Evolutionary conservation across 1,140 invertebrate species (phyloP).

Genomic region (Aphaenogaster ashmeadi): DNA sequence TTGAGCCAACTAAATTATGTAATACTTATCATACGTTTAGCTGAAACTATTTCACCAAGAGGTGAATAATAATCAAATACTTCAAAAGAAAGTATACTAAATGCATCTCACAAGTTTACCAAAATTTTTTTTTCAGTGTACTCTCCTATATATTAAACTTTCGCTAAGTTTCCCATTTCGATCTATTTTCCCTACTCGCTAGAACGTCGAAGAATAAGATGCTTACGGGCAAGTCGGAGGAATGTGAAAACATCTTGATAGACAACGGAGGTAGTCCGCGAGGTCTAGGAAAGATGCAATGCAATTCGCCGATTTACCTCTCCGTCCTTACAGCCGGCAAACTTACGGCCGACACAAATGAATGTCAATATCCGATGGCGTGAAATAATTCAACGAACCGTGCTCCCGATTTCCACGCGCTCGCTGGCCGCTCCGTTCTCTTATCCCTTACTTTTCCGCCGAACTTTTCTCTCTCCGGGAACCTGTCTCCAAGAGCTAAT

Average conservation of each 20-base stretch:
- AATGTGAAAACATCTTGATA: constrained; percentile 63
- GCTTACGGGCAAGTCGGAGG: not conserved
- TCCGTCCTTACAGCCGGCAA: constrained; percentile 48
- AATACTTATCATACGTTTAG: too few species aligned
- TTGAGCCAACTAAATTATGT: too few species aligned
- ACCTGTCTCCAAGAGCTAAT: constrained; percentile 67
- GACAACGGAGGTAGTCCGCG: constrained; percentile 52
- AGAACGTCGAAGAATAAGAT: not conserved
- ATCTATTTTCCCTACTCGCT: not conserved
- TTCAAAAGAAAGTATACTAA: too few species aligned
- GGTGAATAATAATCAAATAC: too few species aligned
- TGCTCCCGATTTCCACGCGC: constrained; percentile 52
- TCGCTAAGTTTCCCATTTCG: not conserved
- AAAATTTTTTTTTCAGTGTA: too few species aligned
- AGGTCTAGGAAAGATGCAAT: constrained; percentile 55
- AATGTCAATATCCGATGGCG: constrained; percentile 71
- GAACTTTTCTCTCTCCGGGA: constrained; percentile 57
- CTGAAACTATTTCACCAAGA: too few species aligned
- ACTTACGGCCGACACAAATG: constrained; percentile 51
- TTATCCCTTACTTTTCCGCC: constrained; percentile 46
- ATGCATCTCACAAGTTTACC: too few species aligned
- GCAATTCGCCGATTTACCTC: constrained; percentile 69
- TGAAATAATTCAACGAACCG: constrained; percentile 71
- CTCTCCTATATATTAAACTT: too few species aligned
- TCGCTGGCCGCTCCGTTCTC: constrained; percentile 35